Conservation (phyloP, 2,888 invertebrate species). For the Acanthoscelides obtectus region DNA sequence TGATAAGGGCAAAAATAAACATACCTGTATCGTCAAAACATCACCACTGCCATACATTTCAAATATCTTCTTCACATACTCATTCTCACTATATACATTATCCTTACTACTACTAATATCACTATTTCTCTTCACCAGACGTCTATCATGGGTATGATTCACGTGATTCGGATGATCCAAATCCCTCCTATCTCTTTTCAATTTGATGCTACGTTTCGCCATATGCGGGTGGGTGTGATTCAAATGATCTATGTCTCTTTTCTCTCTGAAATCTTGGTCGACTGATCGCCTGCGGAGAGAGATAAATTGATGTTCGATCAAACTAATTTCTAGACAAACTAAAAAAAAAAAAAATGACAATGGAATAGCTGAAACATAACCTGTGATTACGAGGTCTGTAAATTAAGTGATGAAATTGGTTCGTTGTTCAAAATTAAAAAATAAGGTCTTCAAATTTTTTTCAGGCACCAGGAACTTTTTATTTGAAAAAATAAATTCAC, state of each 20-base stretch:
- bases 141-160: not conserved
- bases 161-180: not conserved
- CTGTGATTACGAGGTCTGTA: too few relatives aligned
- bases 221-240: not conserved
- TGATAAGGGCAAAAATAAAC: too few relatives aligned
- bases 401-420: too few relatives aligned
- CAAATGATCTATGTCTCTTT: constrained; percentile 4
- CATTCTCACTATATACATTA: constrained; percentile 35
- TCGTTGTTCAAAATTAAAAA: too few relatives aligned
- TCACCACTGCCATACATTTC: constrained; percentile 61
- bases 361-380: too few relatives aligned
- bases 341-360: too few relatives aligned
- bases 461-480: too few relatives aligned
- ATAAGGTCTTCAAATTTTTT: too few relatives aligned
- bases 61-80: constrained; percentile 65
- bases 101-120: constrained; percentile 28
- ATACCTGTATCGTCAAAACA: constrained; percentile 48
- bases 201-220: not conserved
- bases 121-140: constrained; percentile 15
- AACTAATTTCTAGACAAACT: too few relatives aligned
- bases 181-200: constrained; percentile 26
- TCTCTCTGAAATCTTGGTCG: constrained; percentile 27
- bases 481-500: too few relatives aligned
- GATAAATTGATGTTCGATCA: constrained; percentile 2
- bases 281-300: constrained; percentile 7